These are phyloP conservation scores for Salmo trutta DNA, from an alignment of 2,797 vertebrate species.

Conservation along the genomic window DNA sequence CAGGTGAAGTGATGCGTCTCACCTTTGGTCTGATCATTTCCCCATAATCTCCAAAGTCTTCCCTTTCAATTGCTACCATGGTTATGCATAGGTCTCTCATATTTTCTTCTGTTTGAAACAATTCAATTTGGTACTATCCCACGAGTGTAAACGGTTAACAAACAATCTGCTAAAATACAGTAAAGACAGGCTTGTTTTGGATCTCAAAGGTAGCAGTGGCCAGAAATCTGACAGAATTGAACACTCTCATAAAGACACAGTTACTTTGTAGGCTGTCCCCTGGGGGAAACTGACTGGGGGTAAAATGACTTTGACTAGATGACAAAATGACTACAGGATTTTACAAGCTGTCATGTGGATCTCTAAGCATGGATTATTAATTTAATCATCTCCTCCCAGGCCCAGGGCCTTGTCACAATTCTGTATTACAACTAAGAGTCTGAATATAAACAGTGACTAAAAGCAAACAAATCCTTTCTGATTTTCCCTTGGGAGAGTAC, in stretches of 20 bases:
- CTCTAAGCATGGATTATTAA: background rate
- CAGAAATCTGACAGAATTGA: background rate
- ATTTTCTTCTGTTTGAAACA: no score
- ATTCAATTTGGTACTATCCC: no score
- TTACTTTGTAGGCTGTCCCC: background rate
- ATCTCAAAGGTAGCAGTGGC: background rate
- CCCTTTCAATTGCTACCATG: no score
- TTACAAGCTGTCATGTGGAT: constrained; percentile 15
- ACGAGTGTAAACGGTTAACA: background rate
- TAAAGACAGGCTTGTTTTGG: background rate
- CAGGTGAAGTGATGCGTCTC: no score
- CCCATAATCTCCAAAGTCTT: no score
- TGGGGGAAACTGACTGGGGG: background rate
- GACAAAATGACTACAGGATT: background rate
- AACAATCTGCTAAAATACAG: background rate
- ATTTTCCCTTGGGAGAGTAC: background rate
- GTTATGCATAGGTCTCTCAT: no score
- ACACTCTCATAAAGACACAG: background rate
- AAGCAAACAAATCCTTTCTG: background rate
- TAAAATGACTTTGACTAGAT: background rate
- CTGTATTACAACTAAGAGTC: background rate
- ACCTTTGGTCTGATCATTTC: no score
- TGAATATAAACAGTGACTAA: background rate
- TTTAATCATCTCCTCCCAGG: background rate
- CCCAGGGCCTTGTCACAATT: background rate